Evolutionary conservation across 2,113 vertebrate species (phyloP), one percentile per base, ranked within the genome.

Genomic region (Osmerus eperlanus): DNA sequence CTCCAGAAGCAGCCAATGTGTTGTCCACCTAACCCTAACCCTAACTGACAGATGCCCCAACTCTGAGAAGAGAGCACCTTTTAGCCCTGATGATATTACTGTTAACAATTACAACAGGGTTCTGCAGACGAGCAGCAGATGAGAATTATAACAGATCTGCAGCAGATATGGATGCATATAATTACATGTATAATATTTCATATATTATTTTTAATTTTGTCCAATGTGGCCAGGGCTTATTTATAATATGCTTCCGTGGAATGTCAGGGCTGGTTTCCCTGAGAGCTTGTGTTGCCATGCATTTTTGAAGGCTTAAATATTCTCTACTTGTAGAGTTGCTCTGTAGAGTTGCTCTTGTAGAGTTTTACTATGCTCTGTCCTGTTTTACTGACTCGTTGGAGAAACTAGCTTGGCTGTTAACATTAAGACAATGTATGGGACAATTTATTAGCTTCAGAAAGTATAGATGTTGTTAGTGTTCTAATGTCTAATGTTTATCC

Each of bases 211-310:
- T 81, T 52, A 78, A 72, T 76, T 68, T 77, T 56, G 19, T 81
- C 54, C 70, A 67, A 78, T 77, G 78, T 76, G 78, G 83, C 74
- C 77, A 85, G 82, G 78, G 76, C 78, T 80, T 53, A 71, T 81
- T 81, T 81, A 70, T 83, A 81, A 73, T 25, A 77, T 70, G 76
- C 74, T 80, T 75, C 78, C 77, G 73, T 76, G 77, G 73, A 58
- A 36, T 69, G 74, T 80, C 70, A 47, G 85, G 84, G 86, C 88
- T 75, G 86, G 88, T 68, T 79, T 81, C 84, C 82, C 82, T 66
- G 80, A 73, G 68, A 76, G 75, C 74, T 75, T 72, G 77, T 78
- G 80, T 77, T 47, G 41, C 9, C 84, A 81, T 76, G 77, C 70
- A 75, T 54, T 58, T 56, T 56, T 55, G 0, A 72, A 28, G 67